phyloP scores from a whole-genome alignment of 2,888 invertebrate genomes.

The Sarcophaga rosellei region DNA sequence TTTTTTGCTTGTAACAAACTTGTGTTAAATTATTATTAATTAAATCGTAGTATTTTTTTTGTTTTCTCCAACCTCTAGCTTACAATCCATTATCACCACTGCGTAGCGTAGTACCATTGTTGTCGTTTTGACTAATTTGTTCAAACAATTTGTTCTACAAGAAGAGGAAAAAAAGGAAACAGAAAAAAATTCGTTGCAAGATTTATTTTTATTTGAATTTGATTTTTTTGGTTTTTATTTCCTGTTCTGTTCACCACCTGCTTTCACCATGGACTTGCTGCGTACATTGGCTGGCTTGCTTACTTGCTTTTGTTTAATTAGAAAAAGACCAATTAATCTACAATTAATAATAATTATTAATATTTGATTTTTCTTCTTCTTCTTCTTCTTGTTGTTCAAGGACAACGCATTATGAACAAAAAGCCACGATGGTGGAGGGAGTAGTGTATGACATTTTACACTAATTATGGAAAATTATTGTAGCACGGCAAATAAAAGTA shows the following conservation, averaged over 20 bases:
- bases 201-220: neutral
- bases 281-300: neutral
- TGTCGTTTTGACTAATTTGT: neutral
- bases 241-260: no score
- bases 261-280: neutral
- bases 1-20: no score
- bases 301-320: neutral
- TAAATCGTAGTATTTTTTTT: neutral
- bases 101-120: no score
- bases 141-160: constrained; percentile 5
- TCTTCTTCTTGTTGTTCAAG: no score
- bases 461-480: neutral
- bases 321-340: constrained; percentile 20
- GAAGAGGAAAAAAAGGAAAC: no score
- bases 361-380: neutral
- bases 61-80: neutral
- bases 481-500: no score
- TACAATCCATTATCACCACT: no score
- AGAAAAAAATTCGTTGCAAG: neutral
- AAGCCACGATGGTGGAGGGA: no score
- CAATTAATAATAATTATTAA: constrained; percentile 42
- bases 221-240: no score
- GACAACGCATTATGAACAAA: no score
- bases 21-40: neutral
- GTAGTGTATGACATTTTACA: constrained; percentile 7